A percentile compares a stretch with the other conserved stretches of the same genome.
Conservation (phyloP, 2,113 vertebrate species). For the Oenanthe oenanthe region DNA sequence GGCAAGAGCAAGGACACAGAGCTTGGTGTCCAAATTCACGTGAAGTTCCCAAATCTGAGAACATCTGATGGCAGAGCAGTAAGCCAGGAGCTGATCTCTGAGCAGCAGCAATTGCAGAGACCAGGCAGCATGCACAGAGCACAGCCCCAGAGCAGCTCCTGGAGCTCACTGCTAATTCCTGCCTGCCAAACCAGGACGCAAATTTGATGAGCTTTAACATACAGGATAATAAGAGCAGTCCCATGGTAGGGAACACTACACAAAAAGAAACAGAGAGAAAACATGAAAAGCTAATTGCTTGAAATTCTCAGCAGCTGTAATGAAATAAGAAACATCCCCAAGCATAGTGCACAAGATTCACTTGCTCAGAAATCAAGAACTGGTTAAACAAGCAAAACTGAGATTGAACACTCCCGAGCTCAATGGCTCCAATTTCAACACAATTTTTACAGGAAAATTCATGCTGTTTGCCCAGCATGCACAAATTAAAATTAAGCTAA, state of each 20-base stretch:
- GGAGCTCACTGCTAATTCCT: slow-evolving; percentile 1
- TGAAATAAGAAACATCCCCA: slow-evolving; percentile 46
- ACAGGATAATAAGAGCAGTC: slow-evolving; percentile 27
- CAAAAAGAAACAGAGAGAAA: slow-evolving; percentile 33
- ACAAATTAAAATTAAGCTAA: slow-evolving; percentile 55
- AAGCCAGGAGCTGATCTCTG: background rate
- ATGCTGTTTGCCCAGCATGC: slow-evolving; percentile 42
- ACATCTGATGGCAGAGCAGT: background rate
- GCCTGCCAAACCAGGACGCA: slow-evolving; percentile 11
- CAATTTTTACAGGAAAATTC: slow-evolving; percentile 46
- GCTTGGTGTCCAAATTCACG: background rate
- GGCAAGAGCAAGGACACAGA: background rate
- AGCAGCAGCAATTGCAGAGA: slow-evolving; percentile 3
- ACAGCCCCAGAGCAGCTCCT: background rate
- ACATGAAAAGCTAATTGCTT: slow-evolving; percentile 57
- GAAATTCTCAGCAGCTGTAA: slow-evolving; percentile 60
- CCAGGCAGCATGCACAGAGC: background rate
- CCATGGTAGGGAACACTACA: background rate
- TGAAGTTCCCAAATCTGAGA: background rate
- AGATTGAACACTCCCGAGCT: slow-evolving; percentile 12
- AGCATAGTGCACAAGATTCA: slow-evolving; percentile 8
- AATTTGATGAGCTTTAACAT: slow-evolving; percentile 48
- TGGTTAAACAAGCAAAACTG: slow-evolving; percentile 59
- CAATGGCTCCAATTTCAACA: slow-evolving; percentile 48
- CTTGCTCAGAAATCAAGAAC: slow-evolving; percentile 29